Evolutionary conservation across 2,888 invertebrate species (phyloP), one percentile per base, ranked within the genome.

Genomic region (Monoplex corrugatus): DNA sequence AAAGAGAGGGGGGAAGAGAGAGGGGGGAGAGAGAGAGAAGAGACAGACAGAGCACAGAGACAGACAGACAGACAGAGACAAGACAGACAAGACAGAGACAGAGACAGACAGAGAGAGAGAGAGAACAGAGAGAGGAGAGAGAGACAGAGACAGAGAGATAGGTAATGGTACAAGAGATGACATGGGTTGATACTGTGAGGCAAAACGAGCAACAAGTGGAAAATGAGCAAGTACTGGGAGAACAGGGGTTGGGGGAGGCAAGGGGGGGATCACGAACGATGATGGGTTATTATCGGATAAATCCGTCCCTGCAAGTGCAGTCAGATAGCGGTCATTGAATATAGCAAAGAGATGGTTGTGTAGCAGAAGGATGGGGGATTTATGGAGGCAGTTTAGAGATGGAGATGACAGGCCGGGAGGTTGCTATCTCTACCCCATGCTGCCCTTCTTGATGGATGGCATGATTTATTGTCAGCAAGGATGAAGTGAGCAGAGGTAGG

Each of bases 301-400:
- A 32, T 80, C 28, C 40, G 63, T 40, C 28, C 35, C 43, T 1
- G 19, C 43, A 40, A 35, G 80, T 40, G 45, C 45, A 32, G 32
- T 32, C 35, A 45, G 83, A 83, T 83, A 45, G 45, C 45, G 43
- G 83, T 83, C 45, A 83, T 83, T 83, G 83, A 83, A 44, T 45
- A 45, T 83, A 10, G 78, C 13, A 68, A 68, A 68, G n/a, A 16
- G 68, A n/a, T 5, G 68, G 68, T 28, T 13, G 13, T 68, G 68
- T 68, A 28, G 28, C 23, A 5, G 68, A n/a, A 28, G 28, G n/a
- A 5, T 68, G 23, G 68, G 68, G 68, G 68, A 10, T 10, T 68
- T 68, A n/a, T 68, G 13, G 50, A 8, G 50, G 50, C 10, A 28
- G 28, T 68, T 68, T 5, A n/a, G 16, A n/a, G n/a, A 28, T 5